Conservation (phyloP, 1,140 invertebrate genomes). For the Armadillidium nasatum region DNA sequence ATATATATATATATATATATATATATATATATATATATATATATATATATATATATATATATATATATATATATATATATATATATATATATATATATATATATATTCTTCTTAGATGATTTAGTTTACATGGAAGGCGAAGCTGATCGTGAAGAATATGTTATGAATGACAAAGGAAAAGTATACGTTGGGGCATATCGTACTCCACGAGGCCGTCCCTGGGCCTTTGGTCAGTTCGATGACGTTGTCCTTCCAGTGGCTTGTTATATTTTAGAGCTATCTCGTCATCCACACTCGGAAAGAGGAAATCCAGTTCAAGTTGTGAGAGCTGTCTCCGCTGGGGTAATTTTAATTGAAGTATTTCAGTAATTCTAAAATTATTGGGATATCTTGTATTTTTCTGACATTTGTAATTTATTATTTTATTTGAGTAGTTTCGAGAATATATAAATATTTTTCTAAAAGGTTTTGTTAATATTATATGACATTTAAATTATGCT, state of each 20-base stretch:
- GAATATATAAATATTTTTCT: not conserved
- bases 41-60: too few relatives aligned
- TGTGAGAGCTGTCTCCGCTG: constrained; percentile 63
- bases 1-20: too few relatives aligned
- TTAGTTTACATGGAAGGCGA: constrained; percentile 51
- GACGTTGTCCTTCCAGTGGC: constrained; percentile 47
- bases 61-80: too few relatives aligned
- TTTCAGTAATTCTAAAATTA: not conserved
- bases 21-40: too few relatives aligned
- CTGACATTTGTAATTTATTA: not conserved
- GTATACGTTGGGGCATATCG: constrained; percentile 51
- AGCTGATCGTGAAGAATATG: constrained; percentile 50
- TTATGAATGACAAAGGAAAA: constrained; percentile 52
- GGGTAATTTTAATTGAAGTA: constrained; percentile 53
- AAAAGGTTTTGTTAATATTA: not conserved
- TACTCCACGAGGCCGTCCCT: constrained; percentile 48
- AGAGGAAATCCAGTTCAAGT: constrained; percentile 68
- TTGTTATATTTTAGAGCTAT: constrained; percentile 46
- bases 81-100: too few relatives aligned
- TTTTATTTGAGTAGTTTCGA: constrained; percentile 11
- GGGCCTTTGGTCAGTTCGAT: constrained; percentile 53
- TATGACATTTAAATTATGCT: too few relatives aligned
- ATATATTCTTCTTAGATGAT: constrained; percentile 51
- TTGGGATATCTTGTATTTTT: not conserved
- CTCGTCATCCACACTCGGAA: constrained; percentile 56